phyloP scores from a whole-genome alignment of 1,140 invertebrate genomes.

The Tribolium castaneum region DNA sequence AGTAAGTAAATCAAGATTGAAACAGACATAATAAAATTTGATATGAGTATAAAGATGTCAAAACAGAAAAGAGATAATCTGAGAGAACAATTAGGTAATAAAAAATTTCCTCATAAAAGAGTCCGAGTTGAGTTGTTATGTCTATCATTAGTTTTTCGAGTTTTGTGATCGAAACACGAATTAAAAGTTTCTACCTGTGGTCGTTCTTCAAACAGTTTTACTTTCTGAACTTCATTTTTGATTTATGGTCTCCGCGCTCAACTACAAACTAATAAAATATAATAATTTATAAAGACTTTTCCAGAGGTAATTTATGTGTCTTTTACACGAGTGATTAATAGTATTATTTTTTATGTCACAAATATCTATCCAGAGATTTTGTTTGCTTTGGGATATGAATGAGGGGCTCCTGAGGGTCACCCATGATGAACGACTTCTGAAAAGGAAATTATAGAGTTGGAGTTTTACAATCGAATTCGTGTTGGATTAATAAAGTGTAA shows the following conservation, averaged over 20 bases:
- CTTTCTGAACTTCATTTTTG: slow-evolving; percentile 20
- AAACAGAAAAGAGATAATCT: neutral
- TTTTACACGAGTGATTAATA: neutral
- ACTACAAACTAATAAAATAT: slow-evolving; percentile 41
- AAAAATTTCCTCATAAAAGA: slow-evolving; percentile 13
- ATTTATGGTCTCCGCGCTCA: slow-evolving; percentile 2
- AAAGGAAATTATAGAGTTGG: slow-evolving; percentile 6
- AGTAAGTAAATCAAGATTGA: neutral
- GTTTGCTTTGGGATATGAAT: neutral
- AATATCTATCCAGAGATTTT: neutral
- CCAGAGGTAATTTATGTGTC: neutral
- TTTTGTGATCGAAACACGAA: slow-evolving; percentile 22
- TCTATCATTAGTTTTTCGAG: neutral
- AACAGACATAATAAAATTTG: neutral
- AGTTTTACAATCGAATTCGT: neutral
- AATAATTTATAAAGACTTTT: slow-evolving; percentile 24
- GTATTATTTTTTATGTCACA: neutral
- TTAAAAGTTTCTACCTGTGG: slow-evolving; percentile 25
- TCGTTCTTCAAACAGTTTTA: slow-evolving; percentile 32
- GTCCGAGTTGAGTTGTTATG: neutral
- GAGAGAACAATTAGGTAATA: neutral
- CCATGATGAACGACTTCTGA: neutral
- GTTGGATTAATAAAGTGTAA: slow-evolving; percentile 43
- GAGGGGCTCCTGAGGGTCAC: neutral
- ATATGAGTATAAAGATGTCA: neutral